Evolutionary conservation across 2,797 vertebrate species (phyloP), one percentile per base, ranked within the genome.

Genomic region (Sebastiscus albofasciatus): DNA sequence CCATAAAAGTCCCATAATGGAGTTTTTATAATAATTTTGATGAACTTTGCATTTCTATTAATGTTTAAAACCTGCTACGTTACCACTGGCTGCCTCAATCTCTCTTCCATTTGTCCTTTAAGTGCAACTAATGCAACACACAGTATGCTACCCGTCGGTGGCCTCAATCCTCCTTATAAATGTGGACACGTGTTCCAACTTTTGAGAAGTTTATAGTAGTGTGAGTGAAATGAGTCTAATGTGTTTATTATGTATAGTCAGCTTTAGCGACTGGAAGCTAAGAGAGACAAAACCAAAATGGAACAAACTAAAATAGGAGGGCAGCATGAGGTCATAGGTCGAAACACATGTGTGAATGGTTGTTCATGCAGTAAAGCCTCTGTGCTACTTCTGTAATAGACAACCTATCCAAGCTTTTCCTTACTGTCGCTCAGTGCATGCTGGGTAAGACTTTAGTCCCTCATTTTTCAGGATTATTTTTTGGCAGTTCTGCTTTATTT

Each of bases 201-300:
- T 18, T 18, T 0, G 42, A 46, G 42, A 18, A 46, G 16, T 46
- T 46, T 18, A 0, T 46, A 46, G 42, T 46, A 46, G 0, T 46
- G 16, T 18, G 42, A 46, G 42, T 46, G 42, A 46, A 46, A 46
- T 46, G 0, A 46, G 42, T 0, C 0, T 46, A 8, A 46, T 46
- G 42, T 46, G 42, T 46, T 18, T 0, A 18, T 46, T 7, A 59
- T 27, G 13, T 18, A 27, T 22, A 7, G 29, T 14, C 56, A 29
- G 26, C 7, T 3, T 11, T 9, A 33, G 29, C 8, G 0, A 0
- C 29, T 61, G 29, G 18, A 33, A 12, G 59, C 0, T 33, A 33
- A 33, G 59, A 61, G 3, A 61, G 29, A 39, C 10, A 2, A 60
- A 61, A 18, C 59, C 11, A 62, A 31, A 31, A 39, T 31, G 58